Conservation (phyloP, 2,113 vertebrate species). For the Tyrannus savana region DNA sequence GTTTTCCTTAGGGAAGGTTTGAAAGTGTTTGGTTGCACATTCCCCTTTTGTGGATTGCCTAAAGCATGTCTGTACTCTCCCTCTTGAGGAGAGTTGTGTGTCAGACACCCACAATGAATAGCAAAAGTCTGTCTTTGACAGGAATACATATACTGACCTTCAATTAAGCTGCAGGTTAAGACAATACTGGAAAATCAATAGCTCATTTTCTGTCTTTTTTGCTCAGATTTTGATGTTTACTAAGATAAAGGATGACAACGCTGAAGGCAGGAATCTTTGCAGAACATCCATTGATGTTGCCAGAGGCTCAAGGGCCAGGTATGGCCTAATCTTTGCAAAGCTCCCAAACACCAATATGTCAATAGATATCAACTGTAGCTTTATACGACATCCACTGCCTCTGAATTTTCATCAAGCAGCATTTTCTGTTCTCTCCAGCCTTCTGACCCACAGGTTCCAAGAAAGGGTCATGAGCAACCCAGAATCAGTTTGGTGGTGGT, state of each 20-base stretch:
- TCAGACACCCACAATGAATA: constrained; percentile 47
- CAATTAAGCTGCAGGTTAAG: constrained; percentile 89
- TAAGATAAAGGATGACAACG: constrained; percentile 86
- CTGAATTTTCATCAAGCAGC: background rate
- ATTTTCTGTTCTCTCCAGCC: background rate
- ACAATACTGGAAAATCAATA: constrained; percentile 93
- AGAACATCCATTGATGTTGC: constrained; percentile 78
- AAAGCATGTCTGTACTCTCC: constrained; percentile 49
- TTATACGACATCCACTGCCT: background rate
- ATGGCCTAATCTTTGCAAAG: constrained; percentile 66
- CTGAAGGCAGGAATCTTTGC: constrained; percentile 69
- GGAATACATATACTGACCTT: constrained; percentile 88
- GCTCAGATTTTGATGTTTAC: constrained; percentile 90
- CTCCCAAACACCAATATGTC: constrained; percentile 28
- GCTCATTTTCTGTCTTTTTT: constrained; percentile 90
- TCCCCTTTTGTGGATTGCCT: constrained; percentile 38
- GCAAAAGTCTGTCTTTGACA: constrained; percentile 75
- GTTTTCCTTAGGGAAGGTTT: background rate
- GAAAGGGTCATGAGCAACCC: background rate
- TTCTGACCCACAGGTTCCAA: background rate
- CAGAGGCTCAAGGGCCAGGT: constrained; percentile 46
- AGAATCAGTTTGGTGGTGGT: background rate
- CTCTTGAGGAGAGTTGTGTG: constrained; percentile 57
- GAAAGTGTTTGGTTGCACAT: background rate
- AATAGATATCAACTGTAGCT: constrained; percentile 33